These are phyloP conservation scores for Idaea biselata DNA, from an alignment of 2,888 invertebrate genomes.

Conservation along the genomic window DNA sequence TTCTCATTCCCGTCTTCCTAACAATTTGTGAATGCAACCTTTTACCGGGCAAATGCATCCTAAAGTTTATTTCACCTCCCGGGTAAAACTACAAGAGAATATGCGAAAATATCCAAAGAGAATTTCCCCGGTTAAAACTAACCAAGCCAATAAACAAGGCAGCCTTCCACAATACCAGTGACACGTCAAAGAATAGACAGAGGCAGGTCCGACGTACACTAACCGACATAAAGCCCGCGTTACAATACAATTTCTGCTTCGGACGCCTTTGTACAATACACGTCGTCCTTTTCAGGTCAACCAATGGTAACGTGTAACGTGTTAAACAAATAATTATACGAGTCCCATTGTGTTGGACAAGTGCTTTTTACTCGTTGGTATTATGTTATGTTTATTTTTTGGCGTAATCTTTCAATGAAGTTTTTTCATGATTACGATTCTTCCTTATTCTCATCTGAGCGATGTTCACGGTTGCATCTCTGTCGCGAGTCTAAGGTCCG, in stretches of 20 bases:
- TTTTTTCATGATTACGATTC: too few species aligned
- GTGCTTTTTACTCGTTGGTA: neutral
- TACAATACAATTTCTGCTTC: conserved; percentile 71
- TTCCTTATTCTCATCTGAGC: too few species aligned
- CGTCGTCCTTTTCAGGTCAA: conserved; percentile 74
- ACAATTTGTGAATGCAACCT: too few species aligned
- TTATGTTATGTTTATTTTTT: neutral
- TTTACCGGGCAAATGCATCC: too few species aligned
- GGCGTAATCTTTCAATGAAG: neutral
- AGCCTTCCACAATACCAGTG: conserved; percentile 46
- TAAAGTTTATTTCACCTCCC: neutral
- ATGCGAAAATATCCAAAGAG: neutral
- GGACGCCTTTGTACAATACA: conserved; percentile 61
- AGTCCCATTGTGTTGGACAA: conserved; percentile 44
- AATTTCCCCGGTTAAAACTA: conserved; percentile 10
- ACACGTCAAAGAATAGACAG: conserved; percentile 56
- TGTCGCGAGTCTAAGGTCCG: too few species aligned
- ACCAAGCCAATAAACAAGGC: conserved; percentile 20
- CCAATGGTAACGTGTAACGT: conserved; percentile 63
- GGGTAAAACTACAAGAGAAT: neutral
- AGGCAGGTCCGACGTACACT: conserved; percentile 47
- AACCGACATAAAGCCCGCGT: conserved; percentile 55
- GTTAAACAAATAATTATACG: conserved; percentile 65
- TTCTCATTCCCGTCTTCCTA: too few species aligned
- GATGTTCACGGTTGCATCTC: too few species aligned